Base-by-base conservation (phyloP, 1,140 invertebrate genomes). In the Bombus confusus region DNA sequence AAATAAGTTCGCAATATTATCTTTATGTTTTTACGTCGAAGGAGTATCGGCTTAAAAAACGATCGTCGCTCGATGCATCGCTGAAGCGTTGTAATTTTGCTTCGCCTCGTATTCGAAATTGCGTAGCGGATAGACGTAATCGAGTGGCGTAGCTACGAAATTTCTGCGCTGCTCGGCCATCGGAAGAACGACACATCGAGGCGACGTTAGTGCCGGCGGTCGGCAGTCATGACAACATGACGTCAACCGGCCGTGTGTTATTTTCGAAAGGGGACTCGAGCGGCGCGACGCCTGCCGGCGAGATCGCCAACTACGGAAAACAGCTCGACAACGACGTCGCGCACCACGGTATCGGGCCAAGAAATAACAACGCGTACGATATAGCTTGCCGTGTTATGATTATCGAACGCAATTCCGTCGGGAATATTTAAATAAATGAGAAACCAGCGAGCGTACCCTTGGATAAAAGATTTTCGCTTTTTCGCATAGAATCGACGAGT, bases 201-300 rank as follows among this genome's bases (percentile, higher is more conserved):
- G 72, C 88, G 62, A 86, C 72, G 88, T 89, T 86, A 87, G 88
- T 80, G 88, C 83, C 80, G 88, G 47, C 85, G 64, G 79, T 88
- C 80, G 81, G 85, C 91, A 85, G 83, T 90, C 89, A 86, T 91
- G 89, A 91, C 86, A 88, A 90, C 87, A 93, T 95, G 94, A 95
- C 94, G 94, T 95, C 94, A 95, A 92, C 93, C 94, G 91, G 86
- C 93, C 93, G 93, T 93, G 94, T 95, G 94, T 95, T 95, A 95
- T 95, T 95, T 95, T 95, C 93, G 94, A 95, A 95, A 95, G 94
- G 92, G 92, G 93, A 94, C 93, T 94, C 92, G 92, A 91, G 64
- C 57, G 75, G 69, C 74, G 93, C 92, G 93, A 86, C 93, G 83
- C 74, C 90, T 91, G 37, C 57, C 83, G 93, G 87, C 86, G 90